Base-by-base conservation (phyloP, 2,797 vertebrate species). In the Sebastes nivosus region DNA sequence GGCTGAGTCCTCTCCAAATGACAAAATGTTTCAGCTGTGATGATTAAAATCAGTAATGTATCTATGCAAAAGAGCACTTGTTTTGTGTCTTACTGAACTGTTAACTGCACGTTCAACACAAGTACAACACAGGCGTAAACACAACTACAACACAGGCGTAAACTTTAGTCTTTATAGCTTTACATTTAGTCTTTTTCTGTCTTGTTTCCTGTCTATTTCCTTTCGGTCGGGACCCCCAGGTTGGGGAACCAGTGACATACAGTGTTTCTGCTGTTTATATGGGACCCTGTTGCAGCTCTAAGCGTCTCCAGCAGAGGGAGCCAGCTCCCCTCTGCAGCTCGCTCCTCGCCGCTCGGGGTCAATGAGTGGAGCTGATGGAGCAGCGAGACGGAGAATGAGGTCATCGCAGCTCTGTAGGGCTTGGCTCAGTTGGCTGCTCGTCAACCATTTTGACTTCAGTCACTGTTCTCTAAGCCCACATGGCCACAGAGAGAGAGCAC, bases 351-450 rank as follows among this genome's bases (percentile, higher is more conserved):
- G 3, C n/a, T 18, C 4, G 61, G 54, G 85, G 84, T 91, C 87
- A 86, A 9, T 8, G 79, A 87, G 86, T 82, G 87, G 87, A 86
- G 69, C 84, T 81, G 86, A 84, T 86, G 82, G 85, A 91, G 85
- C 69, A 61, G 83, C 77, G 77, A 75, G 77, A 82, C 67, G n/a
- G 80, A 70, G 86, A 88, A 92, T 88, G 89, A 92, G 86, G 89
- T 92, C 93, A 92, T 89, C 20, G 36, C 87, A 79, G 87, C 83
- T 92, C 92, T 92, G 87, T 80, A 86, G 90, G 88, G 90, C 90
- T 92, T 72, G 91, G 90, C 88, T 92, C 85, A 59, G 16, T 87
- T 79, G 86, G 80, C 81, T 61, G 72, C 57, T 58, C 42, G 73
- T 87, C 88, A 88, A 83, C 85, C 87, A 77, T 84, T 82, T 84